phyloP scores from a whole-genome alignment of 2,113 vertebrate species.

The Egretta garzetta region DNA sequence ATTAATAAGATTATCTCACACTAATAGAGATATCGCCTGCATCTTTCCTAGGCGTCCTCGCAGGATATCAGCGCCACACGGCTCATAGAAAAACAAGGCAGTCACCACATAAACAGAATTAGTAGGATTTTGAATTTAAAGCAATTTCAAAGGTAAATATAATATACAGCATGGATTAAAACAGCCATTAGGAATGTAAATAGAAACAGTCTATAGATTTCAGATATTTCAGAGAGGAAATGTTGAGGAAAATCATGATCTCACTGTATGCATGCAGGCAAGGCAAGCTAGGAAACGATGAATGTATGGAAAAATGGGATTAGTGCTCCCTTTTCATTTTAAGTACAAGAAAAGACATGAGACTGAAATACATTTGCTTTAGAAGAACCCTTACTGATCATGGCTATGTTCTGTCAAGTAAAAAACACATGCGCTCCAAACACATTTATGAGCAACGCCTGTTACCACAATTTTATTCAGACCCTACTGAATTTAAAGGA shows the following conservation, averaged over 20 bases:
- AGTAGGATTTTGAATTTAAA: neutral
- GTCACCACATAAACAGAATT: neutral
- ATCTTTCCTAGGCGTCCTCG: neutral
- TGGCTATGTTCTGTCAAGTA: neutral
- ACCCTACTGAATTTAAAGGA: neutral
- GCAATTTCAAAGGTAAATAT: neutral
- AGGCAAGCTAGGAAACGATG: neutral
- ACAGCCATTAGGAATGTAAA: neutral
- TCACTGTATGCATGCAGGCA: neutral
- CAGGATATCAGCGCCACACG: neutral
- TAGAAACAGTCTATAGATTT: neutral
- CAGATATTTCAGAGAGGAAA: neutral
- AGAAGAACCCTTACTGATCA: neutral
- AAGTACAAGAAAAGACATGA: neutral
- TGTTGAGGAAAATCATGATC: neutral
- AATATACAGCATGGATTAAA: neutral
- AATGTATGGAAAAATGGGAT: neutral
- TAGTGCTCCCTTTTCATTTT: neutral
- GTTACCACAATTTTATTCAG: neutral
- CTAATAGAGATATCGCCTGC: neutral
- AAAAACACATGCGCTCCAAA: neutral
- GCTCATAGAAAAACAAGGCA: neutral
- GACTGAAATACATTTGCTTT: neutral
- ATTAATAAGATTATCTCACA: conserved; percentile 1
- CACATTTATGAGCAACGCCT: neutral